Percentiles rank a stretch among this genome's conserved stretches.
phyloP scores from a whole-genome alignment of 2,888 invertebrate genomes.

The Limnephilus marmoratus region DNA sequence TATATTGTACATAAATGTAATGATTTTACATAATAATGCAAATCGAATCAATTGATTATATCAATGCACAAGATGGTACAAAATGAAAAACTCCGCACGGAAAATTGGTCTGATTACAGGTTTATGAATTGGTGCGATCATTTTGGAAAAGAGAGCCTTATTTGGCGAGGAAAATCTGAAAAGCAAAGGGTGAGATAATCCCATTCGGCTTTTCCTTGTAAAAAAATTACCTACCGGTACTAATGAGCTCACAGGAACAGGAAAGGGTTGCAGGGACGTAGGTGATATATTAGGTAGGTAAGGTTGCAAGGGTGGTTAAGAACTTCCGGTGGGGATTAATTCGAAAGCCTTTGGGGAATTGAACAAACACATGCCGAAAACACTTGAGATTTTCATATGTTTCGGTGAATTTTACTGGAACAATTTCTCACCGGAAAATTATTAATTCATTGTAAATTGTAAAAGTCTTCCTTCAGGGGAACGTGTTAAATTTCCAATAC shows the following conservation, averaged over 20 bases:
- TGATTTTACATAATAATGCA: no score
- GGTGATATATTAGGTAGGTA: no score
- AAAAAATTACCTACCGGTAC: slow-evolving; percentile 51
- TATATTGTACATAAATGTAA: no score
- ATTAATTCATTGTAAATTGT: no score
- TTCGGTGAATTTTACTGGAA: neutral
- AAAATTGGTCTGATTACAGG: slow-evolving; percentile 22
- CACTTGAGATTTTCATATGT: neutral
- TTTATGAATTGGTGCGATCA: neutral
- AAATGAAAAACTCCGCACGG: neutral
- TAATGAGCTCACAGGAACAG: slow-evolving; percentile 51
- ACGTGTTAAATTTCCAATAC: no score
- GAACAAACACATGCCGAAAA: neutral
- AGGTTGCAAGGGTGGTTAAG: slow-evolving; percentile 34
- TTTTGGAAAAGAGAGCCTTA: neutral
- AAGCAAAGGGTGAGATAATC: neutral
- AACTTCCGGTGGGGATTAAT: slow-evolving; percentile 43
- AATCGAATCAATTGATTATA: neutral
- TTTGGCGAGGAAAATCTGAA: neutral
- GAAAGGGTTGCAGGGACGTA: slow-evolving; percentile 43
- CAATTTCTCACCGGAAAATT: no score
- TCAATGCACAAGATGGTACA: neutral
- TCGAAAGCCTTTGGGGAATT: slow-evolving; percentile 11
- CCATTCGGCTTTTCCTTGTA: neutral
- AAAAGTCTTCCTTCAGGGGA: no score